Evolutionary conservation across 2,113 vertebrate species (phyloP).

Genomic region (Oenanthe melanoleuca): DNA sequence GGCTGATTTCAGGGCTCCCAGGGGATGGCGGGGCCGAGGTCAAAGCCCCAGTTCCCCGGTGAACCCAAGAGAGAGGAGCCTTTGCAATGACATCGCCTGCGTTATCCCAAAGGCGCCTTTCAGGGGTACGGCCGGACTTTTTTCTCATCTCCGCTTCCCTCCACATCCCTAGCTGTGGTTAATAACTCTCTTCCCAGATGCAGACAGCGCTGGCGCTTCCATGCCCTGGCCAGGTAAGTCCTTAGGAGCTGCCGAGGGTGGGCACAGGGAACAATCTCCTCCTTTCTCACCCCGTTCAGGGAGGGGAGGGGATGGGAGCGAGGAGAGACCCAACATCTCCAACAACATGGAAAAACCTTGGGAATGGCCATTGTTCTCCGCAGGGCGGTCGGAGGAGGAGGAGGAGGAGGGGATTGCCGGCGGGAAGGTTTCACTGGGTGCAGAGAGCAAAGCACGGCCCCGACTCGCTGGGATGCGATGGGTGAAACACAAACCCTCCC

Average conservation of each 20-base stretch:
- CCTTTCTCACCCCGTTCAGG: neutral
- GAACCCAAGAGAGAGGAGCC: neutral
- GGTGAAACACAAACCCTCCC: neutral
- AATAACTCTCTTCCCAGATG: slow-evolving; percentile 16
- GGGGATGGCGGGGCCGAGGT: neutral
- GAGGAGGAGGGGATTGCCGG: neutral
- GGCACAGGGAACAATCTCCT: neutral
- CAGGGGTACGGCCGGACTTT: neutral
- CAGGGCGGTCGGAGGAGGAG: neutral
- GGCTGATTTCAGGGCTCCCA: neutral
- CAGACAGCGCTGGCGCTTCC: neutral
- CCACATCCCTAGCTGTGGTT: neutral
- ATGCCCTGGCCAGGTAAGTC: slow-evolving; percentile 24
- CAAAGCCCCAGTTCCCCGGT: neutral
- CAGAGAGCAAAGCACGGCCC: neutral
- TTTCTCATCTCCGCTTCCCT: neutral
- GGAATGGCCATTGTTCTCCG: rapidly evolving
- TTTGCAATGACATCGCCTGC: neutral
- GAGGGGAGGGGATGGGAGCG: neutral
- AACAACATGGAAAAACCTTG: neutral
- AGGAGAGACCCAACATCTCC: neutral
- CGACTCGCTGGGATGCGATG: neutral
- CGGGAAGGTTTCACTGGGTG: rapidly evolving
- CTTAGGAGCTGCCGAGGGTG: neutral
- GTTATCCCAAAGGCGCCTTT: neutral